These are phyloP conservation scores for Aporophyla nigra DNA, from an alignment of 2,888 invertebrate genomes.

Conservation along the genomic window DNA sequence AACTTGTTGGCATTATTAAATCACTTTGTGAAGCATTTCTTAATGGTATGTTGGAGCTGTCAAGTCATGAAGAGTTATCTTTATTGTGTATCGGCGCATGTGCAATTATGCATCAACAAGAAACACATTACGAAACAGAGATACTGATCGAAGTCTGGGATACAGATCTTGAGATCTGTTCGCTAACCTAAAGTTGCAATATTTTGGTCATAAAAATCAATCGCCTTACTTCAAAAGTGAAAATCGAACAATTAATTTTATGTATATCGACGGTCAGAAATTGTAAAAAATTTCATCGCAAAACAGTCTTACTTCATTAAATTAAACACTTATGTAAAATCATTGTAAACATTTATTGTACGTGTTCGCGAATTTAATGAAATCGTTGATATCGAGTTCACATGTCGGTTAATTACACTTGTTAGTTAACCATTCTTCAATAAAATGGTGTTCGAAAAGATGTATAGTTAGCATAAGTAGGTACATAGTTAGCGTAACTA, in stretches of 20 bases:
- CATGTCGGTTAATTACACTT: conserved; percentile 39
- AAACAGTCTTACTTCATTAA: conserved; percentile 17
- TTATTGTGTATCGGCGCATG: conserved; percentile 23
- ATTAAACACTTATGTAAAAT: conserved; percentile 29
- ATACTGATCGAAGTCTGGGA: neutral
- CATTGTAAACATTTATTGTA: conserved; percentile 34
- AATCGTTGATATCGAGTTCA: conserved; percentile 46
- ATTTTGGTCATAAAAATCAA: neutral
- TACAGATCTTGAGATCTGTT: neutral
- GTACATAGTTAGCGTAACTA: neutral
- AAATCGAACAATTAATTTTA: conserved; percentile 7
- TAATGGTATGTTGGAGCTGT: conserved; percentile 26
- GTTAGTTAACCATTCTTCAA: conserved; percentile 40
- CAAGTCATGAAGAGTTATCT: conserved; percentile 32
- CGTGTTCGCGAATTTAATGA: conserved; percentile 35
- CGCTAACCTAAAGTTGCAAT: neutral
- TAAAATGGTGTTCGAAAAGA: conserved; percentile 24
- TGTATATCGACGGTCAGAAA: neutral
- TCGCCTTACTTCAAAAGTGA: neutral
- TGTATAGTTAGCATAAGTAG: conserved; percentile 10
- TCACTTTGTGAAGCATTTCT: conserved; percentile 31
- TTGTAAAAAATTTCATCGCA: neutral
- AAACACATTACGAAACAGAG: neutral
- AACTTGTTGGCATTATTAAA: conserved; percentile 46
- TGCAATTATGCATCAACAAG: conserved; percentile 18